Base-by-base conservation (phyloP, 64 coral and sea anemone species). In the Cladopsammia gracilis region DNA sequence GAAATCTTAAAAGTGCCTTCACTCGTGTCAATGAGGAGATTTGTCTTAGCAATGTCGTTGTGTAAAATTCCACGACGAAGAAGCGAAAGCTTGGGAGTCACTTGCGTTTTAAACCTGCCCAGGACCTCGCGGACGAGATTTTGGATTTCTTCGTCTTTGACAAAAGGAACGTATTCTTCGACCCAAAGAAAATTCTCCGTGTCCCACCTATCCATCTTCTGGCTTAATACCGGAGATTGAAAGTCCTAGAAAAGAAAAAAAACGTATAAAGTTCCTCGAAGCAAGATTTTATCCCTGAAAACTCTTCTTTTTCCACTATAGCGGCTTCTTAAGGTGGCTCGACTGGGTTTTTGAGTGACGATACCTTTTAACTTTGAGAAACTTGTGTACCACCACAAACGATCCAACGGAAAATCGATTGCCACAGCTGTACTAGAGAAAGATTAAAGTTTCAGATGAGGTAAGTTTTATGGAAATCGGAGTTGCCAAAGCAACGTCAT, bases 151-250 rank as follows among this genome's bases (percentile, higher is more conserved):
- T 84, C 44, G 56, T 82, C 92, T 58, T 60, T n/a, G 16, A 93
- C 58, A 5, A 14, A 68, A 74, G 14, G 44, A 48, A 97, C 24
- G 79, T 94, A 91, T 15, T 76, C 73, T 70, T 97, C 48, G 45
- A 97, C 71, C 8, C 71, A 60, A 34, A 87, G 71, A 48, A 97
- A 90, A 22, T 94, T 83, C 44, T 93, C 88, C n/a, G 94, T 65
- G 45, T 90, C 75, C 95, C 95, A 97, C 80, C 74, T 90, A 45
- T 87, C 65, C 48, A 34, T 34, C 48, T 73, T 70, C 18, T 43
- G 1, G n/a, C 10, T 42, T 54, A 71, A 26, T 15, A 73, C 65
- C 8, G 84, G 70, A 59, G 64, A 56, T 53, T 71, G 48, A 45
- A 92, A 86, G 3, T 68, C 90, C 90, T 92, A 14, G 7, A 75